Base-by-base conservation (phyloP, 2,888 invertebrate genomes). In the Blera fallax region DNA sequence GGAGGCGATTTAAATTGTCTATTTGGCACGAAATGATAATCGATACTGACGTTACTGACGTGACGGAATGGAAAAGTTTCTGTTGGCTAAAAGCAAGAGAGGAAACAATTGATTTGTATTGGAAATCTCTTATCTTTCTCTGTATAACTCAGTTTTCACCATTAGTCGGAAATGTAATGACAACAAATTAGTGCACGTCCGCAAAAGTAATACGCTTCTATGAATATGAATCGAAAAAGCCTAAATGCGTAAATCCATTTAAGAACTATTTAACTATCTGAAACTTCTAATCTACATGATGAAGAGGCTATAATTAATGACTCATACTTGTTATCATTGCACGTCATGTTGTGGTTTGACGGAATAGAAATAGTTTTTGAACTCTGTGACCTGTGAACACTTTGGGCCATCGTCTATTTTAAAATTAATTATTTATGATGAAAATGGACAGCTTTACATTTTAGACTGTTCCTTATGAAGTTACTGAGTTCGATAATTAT, bases 401-500 rank as follows among this genome's bases (percentile, higher is more conserved):
- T 34, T 32, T 48, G 27, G 24, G 21, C 37, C 37, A 50, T 34
- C 7, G 50, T n/a, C 8, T 10, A 11, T 10, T 29, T 29, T 45
- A 1, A 70, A 58, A 45, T 45, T 48, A 58, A 70, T 48, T 70
- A 34, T 43, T 32, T 29, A 34, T 56, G n/a, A 40, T 43, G 29
- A 29, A 32, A 56, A 70, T 56, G 18, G 56, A 45, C 21, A 45
- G 54, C n/a, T 29, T 18, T 3, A 24, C 7, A 8, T 24, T 43
- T 27, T 27, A 10, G 27, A 14, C n/a, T 40, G 27, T 37, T 27
- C 14, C 7, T 14, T 27, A 0, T 1, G 16, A 8, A 10, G 5
- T 10, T 7, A 5, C 56, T 18, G 5, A 10, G 6, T 10, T 10
- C 10, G 56, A 37, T 58, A 34, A 58, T 58, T 37, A 21, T 18